Evolutionary conservation across 2,113 vertebrate genomes (phyloP).

Genomic region (Pipa parva): DNA sequence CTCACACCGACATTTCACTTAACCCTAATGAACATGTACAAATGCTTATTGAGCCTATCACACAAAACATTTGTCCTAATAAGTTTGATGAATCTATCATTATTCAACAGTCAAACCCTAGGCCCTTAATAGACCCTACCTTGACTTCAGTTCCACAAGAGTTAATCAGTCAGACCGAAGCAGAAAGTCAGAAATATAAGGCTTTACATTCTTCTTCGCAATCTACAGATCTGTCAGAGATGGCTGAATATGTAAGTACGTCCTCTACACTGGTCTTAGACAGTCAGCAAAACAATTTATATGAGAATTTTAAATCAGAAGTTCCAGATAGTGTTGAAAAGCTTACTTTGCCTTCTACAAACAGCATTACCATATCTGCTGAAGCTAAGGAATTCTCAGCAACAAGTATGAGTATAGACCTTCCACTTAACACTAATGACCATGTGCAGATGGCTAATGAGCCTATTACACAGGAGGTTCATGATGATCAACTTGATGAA

Average conservation of each 20-base stretch:
- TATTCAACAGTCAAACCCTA: too few relatives aligned
- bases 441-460: not conserved
- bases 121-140: too few relatives aligned
- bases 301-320: slow-evolving; percentile 19
- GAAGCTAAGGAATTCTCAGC: slow-evolving; percentile 27
- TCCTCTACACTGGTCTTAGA: slow-evolving; percentile 36
- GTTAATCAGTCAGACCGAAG: not conserved
- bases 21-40: too few relatives aligned
- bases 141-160: not conserved
- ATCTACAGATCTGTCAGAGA: not conserved
- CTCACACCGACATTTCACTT: too few relatives aligned
- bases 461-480: slow-evolving; percentile 3
- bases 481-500: slow-evolving; percentile 36
- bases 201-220: not conserved
- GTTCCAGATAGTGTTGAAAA: not conserved
- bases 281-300: slow-evolving; percentile 43
- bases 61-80: too few relatives aligned
- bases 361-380: not conserved
- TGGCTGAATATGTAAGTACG: slow-evolving; percentile 18
- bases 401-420: not conserved
- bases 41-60: too few relatives aligned
- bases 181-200: not conserved
- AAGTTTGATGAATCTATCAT: too few relatives aligned
- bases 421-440: slow-evolving; percentile 12
- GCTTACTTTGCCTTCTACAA: slow-evolving; percentile 3